Conservation (phyloP, 2,797 vertebrate genomes). For the Novumbra hubbsi region DNA sequence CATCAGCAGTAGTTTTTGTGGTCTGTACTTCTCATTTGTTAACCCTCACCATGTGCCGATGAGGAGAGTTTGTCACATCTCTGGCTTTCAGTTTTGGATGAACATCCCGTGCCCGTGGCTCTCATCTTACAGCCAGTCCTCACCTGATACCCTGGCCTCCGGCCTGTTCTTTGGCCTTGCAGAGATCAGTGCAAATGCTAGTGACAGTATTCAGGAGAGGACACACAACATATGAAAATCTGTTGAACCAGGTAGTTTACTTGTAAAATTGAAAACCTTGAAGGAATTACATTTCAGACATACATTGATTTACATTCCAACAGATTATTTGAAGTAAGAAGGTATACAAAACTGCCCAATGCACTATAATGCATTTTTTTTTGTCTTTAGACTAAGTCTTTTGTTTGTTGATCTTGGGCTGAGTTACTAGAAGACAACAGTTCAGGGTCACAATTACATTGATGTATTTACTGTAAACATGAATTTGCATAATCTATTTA, state of each 20-base stretch:
- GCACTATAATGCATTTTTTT: neutral
- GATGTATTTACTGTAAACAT: neutral
- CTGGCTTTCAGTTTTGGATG: slow-evolving; percentile 16
- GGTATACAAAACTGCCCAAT: neutral
- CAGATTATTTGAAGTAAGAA: neutral
- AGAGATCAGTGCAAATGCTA: neutral
- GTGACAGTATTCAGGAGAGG: neutral
- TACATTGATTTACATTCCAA: neutral
- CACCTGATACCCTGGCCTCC: slow-evolving; percentile 1
- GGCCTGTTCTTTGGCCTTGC: neutral
- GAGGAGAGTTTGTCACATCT: slow-evolving; percentile 2
- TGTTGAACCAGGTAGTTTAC: neutral
- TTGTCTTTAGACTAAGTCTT: neutral
- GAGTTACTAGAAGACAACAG: neutral
- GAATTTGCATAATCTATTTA: neutral
- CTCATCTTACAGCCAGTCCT: slow-evolving; percentile 10
- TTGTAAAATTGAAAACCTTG: neutral
- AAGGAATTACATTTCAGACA: neutral
- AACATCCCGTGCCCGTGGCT: neutral
- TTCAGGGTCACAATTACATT: neutral
- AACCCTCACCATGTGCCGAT: neutral
- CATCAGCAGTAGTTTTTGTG: neutral
- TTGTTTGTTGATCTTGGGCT: neutral
- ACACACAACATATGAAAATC: neutral
- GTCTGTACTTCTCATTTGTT: neutral